Percentiles rank a stretch among this genome's conserved stretches.
These are phyloP conservation scores for Lasioglossum zephyrum DNA, from an alignment of 2,888 invertebrate species.

Conservation along the genomic window DNA sequence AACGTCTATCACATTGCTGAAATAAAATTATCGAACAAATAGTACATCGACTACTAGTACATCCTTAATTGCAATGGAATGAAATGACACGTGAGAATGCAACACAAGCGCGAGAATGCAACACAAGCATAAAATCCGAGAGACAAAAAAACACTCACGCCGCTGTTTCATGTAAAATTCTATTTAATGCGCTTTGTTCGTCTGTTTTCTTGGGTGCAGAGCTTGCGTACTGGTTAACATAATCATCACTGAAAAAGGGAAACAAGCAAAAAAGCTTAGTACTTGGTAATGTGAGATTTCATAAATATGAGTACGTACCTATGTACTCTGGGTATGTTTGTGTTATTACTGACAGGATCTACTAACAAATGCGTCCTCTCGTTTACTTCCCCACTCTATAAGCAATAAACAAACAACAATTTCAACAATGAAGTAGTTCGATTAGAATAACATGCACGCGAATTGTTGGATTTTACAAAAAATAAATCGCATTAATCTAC, in stretches of 20 bases:
- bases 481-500: neutral
- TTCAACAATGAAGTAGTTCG: neutral
- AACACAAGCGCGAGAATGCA: constrained; percentile 34
- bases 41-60: neutral
- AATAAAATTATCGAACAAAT: constrained; percentile 65
- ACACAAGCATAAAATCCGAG: constrained; percentile 55
- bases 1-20: constrained; percentile 97
- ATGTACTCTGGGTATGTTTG: constrained; percentile 89
- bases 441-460: neutral
- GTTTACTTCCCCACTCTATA: constrained; percentile 87
- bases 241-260: constrained; percentile 87
- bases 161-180: constrained; percentile 95
- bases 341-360: constrained; percentile 91
- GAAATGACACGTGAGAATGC: constrained; percentile 32
- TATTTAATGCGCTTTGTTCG: constrained; percentile 95
- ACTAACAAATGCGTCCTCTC: constrained; percentile 92
- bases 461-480: neutral
- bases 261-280: constrained; percentile 35
- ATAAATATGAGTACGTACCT: constrained; percentile 81
- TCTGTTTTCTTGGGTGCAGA: constrained; percentile 92
- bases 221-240: constrained; percentile 87
- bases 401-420: constrained; percentile 23
- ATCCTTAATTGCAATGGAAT: neutral
- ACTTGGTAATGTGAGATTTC: neutral
- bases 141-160: constrained; percentile 87